These are phyloP conservation scores for Epirrhoe alternata DNA, from an alignment of 2,888 invertebrate genomes.

Conservation along the genomic window DNA sequence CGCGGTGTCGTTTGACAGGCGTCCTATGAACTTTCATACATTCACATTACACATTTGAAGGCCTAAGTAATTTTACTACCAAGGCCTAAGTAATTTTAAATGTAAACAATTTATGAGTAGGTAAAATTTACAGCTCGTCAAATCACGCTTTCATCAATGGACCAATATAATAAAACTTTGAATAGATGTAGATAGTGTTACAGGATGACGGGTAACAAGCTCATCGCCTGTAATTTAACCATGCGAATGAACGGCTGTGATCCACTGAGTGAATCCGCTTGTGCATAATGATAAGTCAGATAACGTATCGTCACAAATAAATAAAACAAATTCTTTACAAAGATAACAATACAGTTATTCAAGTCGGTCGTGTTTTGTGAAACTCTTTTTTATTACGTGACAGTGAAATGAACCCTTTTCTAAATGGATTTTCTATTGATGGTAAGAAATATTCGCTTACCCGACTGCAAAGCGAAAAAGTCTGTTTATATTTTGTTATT, in stretches of 20 bases:
- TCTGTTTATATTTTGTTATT: too few species aligned
- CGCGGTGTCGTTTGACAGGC: too few species aligned
- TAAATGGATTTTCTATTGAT: conserved; percentile 57
- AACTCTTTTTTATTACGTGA: not conserved
- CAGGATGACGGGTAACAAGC: conserved; percentile 3
- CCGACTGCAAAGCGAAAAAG: too few species aligned
- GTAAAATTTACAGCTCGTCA: too few species aligned
- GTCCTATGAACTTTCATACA: too few species aligned
- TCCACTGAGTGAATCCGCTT: not conserved
- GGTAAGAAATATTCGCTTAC: conserved; percentile 51
- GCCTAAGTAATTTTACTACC: too few species aligned
- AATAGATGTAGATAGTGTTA: too few species aligned
- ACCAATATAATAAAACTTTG: too few species aligned
- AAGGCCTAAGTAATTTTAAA: too few species aligned
- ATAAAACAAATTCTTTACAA: conserved; percentile 38
- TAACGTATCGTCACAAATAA: conserved; percentile 41
- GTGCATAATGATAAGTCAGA: conserved; percentile 33
- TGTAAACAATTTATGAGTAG: too few species aligned
- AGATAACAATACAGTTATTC: conserved; percentile 37
- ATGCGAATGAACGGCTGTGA: not conserved
- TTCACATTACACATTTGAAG: too few species aligned
- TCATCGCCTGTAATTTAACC: not conserved
- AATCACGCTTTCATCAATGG: too few species aligned
- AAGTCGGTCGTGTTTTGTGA: conserved; percentile 26
- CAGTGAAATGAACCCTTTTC: conserved; percentile 65